phyloP scores from a whole-genome alignment of 1,140 invertebrate genomes.

The Tetramorium parvispinum region DNA sequence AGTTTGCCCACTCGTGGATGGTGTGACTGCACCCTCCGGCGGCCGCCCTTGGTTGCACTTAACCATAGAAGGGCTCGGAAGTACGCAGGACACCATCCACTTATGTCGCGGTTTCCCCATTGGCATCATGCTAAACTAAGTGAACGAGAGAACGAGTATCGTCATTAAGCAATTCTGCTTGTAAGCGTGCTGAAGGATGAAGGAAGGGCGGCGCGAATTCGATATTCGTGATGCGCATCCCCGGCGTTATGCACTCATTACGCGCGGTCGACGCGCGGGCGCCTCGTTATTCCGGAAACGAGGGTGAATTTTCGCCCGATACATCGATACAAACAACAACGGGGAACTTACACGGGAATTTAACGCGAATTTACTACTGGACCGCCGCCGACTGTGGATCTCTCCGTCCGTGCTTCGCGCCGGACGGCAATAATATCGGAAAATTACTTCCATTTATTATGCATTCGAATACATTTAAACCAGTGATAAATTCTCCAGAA shows the following conservation, averaged over 20 bases:
- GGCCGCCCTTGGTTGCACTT: slow-evolving; percentile 70
- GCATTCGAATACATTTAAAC: neutral
- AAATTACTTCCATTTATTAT: neutral
- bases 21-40: slow-evolving; percentile 72
- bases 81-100: slow-evolving; percentile 75
- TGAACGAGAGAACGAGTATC: slow-evolving; percentile 77
- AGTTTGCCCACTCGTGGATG: slow-evolving; percentile 62
- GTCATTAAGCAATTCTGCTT: slow-evolving; percentile 74
- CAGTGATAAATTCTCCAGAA: neutral
- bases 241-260: slow-evolving; percentile 48
- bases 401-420: neutral
- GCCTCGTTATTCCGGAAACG: slow-evolving; percentile 51
- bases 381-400: neutral
- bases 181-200: slow-evolving; percentile 68
- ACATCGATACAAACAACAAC: slow-evolving; percentile 20
- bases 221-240: slow-evolving; percentile 62
- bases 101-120: slow-evolving; percentile 77
- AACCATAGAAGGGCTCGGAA: slow-evolving; percentile 71
- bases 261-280: slow-evolving; percentile 3
- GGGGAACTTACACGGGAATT: slow-evolving; percentile 30
- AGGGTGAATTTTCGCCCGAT: slow-evolving; percentile 33
- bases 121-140: slow-evolving; percentile 77
- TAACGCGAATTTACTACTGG: slow-evolving; percentile 37
- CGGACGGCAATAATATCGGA: neutral
- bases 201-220: slow-evolving; percentile 64